Evolutionary conservation across 2,797 vertebrate species (phyloP), one percentile per base, ranked within the genome.

Genomic region (Aselliscus stoliczkanus): DNA sequence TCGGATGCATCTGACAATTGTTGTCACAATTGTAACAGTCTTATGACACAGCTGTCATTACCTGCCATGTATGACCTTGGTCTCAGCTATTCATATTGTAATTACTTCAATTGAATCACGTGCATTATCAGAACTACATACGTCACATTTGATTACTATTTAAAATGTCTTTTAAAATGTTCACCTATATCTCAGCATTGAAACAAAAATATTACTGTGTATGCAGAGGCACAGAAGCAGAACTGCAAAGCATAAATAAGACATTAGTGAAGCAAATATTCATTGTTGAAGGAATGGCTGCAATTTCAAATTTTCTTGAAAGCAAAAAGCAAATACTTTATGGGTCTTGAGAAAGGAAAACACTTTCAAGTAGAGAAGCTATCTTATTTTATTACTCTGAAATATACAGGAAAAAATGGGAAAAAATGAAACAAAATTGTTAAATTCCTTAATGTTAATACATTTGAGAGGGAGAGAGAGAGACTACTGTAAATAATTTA

Each of bases 101-200:
- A 97, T 96, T 96, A 94, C 44, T 97, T 89, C 89, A 95, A 50
- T 25, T 84, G 94, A 96, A 87, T 96, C 75, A 90, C 54, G 23
- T 37, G 21, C 77, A 47, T 95, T 97, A 96, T 96, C 65, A n/a
- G 70, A 88, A 94, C 11, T 93, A 75, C 56, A 84, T n/a, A 89
- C 47, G 60, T 96, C 93, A 96, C 56, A 7, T 89, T 94, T 93
- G 83, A 93, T 94, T 96, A 87, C 62, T 80, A 84, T 62, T 96
- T 86, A 83, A 93, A 95, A 82, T 76, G 39, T 84, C 52, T 83
- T 95, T 94, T 72, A 70, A 83, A 95, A 86, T 93, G 65, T 96
- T 93, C 50, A 77, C 58, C 65, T 87, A 9, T 89, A 73, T 65
- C 77, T 97, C 62, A 79, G 29, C 44, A 77, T 17, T 83, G 69